Evolutionary conservation across 2,797 vertebrate genomes (phyloP).

Genomic region (Alca torda): DNA sequence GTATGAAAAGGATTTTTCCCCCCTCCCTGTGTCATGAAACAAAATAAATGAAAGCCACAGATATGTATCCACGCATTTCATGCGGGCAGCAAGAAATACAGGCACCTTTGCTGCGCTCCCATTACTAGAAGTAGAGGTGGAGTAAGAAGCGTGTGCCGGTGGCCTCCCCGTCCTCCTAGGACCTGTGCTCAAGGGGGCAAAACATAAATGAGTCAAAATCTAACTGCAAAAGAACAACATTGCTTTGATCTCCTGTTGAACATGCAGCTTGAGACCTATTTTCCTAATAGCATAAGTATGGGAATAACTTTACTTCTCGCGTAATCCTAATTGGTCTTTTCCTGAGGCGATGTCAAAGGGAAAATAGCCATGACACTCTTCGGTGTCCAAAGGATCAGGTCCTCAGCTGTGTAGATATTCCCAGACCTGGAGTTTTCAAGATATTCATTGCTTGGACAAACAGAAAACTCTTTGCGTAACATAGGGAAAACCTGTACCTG

Average conservation of each 20-base stretch:
- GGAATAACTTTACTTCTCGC: neutral
- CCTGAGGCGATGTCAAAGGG: neutral
- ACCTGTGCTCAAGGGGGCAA: neutral
- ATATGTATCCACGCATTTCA: neutral
- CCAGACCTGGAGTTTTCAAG: neutral
- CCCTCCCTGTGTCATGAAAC: constrained; percentile 26
- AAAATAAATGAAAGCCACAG: constrained; percentile 33
- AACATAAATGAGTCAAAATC: constrained; percentile 28
- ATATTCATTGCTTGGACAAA: neutral
- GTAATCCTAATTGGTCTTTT: constrained; percentile 43
- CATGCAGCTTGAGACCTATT: neutral
- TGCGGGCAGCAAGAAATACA: neutral
- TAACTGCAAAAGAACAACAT: neutral
- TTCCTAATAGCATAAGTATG: neutral
- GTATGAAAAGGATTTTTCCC: constrained; percentile 55
- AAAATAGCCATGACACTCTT: neutral
- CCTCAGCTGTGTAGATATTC: neutral
- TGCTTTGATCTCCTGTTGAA: constrained; percentile 29
- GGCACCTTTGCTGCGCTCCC: neutral
- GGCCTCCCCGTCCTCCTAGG: neutral
- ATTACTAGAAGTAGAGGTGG: neutral
- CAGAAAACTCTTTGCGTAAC: neutral
- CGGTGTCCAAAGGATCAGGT: neutral
- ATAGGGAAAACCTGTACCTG: neutral
- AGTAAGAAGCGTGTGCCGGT: neutral